These are phyloP conservation scores for Polypterus senegalus DNA, from an alignment of 2,113 vertebrate species.

Conservation along the genomic window DNA sequence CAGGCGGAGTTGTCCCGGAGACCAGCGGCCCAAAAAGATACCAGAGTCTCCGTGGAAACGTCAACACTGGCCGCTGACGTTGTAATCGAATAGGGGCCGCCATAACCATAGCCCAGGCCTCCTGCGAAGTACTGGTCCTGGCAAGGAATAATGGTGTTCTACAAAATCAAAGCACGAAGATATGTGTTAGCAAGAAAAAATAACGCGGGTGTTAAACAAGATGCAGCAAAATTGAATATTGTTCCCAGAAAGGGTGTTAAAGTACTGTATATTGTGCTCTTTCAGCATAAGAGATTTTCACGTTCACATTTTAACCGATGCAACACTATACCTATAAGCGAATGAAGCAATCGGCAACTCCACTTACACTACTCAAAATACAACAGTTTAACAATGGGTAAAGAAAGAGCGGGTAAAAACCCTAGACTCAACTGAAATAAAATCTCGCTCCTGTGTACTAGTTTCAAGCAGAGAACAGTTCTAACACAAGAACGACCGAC, in stretches of 20 bases:
- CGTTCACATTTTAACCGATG: no score
- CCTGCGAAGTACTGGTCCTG: slow-evolving; percentile 56
- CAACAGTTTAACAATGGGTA: background rate
- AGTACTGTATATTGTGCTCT: no score
- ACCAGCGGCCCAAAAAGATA: slow-evolving; percentile 59
- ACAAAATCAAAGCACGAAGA: slow-evolving; percentile 25
- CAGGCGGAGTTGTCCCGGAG: slow-evolving; percentile 41
- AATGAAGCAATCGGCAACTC: no score
- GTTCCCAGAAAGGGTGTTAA: no score
- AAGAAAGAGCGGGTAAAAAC: no score
- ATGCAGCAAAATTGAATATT: no score
- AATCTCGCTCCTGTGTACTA: background rate
- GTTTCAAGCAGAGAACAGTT: background rate
- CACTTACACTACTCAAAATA: slow-evolving; percentile 13
- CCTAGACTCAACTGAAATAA: background rate
- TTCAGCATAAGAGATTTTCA: no score
- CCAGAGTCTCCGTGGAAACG: slow-evolving; percentile 78
- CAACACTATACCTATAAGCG: no score
- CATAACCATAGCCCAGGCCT: slow-evolving; percentile 37
- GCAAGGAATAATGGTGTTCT: slow-evolving; percentile 60
- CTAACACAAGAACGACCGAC: background rate
- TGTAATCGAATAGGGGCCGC: slow-evolving; percentile 42
- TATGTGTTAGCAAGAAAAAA: no score
- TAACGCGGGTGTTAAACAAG: no score
- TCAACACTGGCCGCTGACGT: slow-evolving; percentile 56